Conservation (phyloP, 2,888 invertebrate species). For the Cephus pulcher region DNA sequence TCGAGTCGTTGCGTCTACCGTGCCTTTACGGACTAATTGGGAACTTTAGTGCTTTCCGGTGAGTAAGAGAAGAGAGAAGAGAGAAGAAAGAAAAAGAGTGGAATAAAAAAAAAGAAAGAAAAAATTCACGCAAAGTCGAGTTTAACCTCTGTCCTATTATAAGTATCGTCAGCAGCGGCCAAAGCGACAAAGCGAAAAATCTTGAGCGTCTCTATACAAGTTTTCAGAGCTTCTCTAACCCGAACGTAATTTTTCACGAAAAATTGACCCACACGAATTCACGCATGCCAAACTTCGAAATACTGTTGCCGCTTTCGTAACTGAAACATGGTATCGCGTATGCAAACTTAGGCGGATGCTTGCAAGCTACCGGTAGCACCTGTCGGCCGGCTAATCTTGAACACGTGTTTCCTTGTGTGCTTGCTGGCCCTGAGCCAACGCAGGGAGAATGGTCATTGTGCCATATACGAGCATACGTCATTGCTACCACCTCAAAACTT, state of each 20-base stretch:
- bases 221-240: neutral
- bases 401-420: slow-evolving; percentile 62
- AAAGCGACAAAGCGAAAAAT: no score
- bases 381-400: slow-evolving; percentile 63
- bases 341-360: slow-evolving; percentile 42
- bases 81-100: neutral
- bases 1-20: slow-evolving; percentile 9
- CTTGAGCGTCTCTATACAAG: neutral
- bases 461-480: slow-evolving; percentile 11
- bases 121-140: neutral
- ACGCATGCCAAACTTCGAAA: neutral
- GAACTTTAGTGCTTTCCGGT: slow-evolving; percentile 26
- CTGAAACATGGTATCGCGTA: slow-evolving; percentile 21
- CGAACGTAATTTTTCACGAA: neutral
- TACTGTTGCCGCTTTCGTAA: neutral
- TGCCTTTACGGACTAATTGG: slow-evolving; percentile 30
- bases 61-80: slow-evolving; percentile 19
- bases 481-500: neutral
- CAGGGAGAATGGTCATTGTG: slow-evolving; percentile 29
- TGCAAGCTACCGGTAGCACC: slow-evolving; percentile 52
- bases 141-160: neutral
- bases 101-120: neutral
- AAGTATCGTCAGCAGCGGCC: neutral
- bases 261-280: neutral
- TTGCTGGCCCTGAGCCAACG: slow-evolving; percentile 54